Base-by-base conservation (phyloP, 1,140 invertebrate species). In the Elymnias hypermnestra region DNA sequence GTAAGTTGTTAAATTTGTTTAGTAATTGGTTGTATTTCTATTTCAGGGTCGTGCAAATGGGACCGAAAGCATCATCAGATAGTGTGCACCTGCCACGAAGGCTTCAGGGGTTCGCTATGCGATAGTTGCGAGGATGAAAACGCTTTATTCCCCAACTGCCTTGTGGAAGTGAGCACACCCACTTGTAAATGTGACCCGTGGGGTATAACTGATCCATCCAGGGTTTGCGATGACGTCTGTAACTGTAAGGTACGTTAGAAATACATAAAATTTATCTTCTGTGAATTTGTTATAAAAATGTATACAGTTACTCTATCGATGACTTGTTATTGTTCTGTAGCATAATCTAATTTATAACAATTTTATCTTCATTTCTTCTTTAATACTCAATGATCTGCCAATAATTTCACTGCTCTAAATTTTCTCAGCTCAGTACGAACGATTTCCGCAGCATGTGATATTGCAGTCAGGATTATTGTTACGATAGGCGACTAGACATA, bases 121-220 rank as follows among this genome's bases (percentile, higher is more conserved):
- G 92, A 97, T 51, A 78, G 89, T 12, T 99, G 98, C 84, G 93
- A 93, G 0, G 83, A 90, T 0, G 95, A 96, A 5, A 95, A 91
- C 72, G 89, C 91, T 8, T 91, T 92, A 22, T 95, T 92, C 77
- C 95, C 95, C 0, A 81, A 89, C 17, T 97, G 96, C 74, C 90
- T 92, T 10, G 10, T 56, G 8, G 55, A 64, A 9, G 36, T 53
- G 0, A 71, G 72, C 0, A 67, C 67, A 0, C 59, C 67, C 0
- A 42, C 59, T 0, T 98, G 96, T 66, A 91, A 93, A 1, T 98
- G 96, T 72, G 92, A 97, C 74, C 71, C 89, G 5, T 88, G 92
- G 0, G 96, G 96, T 1, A 88, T 90, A 1, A 49, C 90, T 0
- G 88, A 89, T 2, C 88, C 90, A 5, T 89, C 88, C 2, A 87